Conservation (phyloP, 92 coral and sea anemone species). For the Palythoa caribaeorum region DNA sequence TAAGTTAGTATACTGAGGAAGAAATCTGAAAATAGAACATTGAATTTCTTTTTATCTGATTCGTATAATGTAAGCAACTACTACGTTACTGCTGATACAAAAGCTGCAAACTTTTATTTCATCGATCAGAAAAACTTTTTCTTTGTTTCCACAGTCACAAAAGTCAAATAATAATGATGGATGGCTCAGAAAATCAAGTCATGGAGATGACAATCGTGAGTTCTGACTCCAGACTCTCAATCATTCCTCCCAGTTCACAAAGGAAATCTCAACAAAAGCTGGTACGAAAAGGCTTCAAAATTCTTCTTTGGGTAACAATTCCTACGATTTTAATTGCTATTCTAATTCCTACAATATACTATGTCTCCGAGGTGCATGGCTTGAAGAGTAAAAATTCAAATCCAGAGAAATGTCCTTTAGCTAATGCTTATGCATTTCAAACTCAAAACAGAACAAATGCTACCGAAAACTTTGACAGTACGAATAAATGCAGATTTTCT, state of each 20-base stretch:
- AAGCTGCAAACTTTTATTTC: background rate
- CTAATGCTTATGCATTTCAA: background rate
- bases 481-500: constrained; percentile 54
- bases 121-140: background rate
- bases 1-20: background rate
- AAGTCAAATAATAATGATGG: background rate
- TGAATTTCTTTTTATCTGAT: background rate
- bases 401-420: background rate
- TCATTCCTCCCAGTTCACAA: constrained; percentile 21
- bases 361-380: background rate
- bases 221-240: constrained; percentile 21
- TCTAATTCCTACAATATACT: constrained; percentile 5
- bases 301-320: background rate
- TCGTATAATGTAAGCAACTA: background rate
- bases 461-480: constrained; percentile 10
- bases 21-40: background rate
- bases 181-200: background rate
- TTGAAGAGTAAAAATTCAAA: background rate
- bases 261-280: constrained; percentile 14
- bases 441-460: constrained; percentile 36
- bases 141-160: constrained; percentile 4
- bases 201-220: background rate
- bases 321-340: constrained; percentile 8
- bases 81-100: background rate
- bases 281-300: constrained; percentile 20